Evolutionary conservation across 1,140 invertebrate genomes (phyloP).

Genomic region (Drosophila athabasca): DNA sequence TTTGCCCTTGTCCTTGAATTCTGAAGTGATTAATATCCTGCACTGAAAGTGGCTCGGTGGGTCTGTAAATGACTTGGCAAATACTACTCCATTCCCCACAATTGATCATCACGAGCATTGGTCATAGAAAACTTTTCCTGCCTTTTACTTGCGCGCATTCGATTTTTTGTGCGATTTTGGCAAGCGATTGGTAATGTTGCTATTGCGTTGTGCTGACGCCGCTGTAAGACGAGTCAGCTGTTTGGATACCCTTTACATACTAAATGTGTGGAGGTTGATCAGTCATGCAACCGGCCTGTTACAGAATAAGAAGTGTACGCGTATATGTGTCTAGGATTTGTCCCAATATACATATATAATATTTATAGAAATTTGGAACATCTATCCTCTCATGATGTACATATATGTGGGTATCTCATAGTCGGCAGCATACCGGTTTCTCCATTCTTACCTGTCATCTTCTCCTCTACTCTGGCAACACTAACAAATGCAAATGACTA

Average conservation of each 20-base stretch:
- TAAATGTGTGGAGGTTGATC: neutral
- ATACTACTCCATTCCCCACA: constrained; percentile 4
- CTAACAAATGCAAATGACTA: constrained; percentile 37
- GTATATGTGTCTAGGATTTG: too few species aligned
- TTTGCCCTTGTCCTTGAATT: constrained; percentile 56
- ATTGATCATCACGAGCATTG: constrained; percentile 41
- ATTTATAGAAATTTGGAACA: too few species aligned
- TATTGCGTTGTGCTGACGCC: constrained; percentile 44
- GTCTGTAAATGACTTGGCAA: constrained; percentile 14
- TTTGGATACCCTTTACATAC: constrained; percentile 28
- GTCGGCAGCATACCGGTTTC: neutral
- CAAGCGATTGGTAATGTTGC: constrained; percentile 37
- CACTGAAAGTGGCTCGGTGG: constrained; percentile 1
- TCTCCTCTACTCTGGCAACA: constrained; percentile 16
- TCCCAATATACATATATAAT: too few species aligned
- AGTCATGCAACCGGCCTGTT: neutral
- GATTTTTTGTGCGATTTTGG: constrained; percentile 34
- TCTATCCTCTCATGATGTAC: too few species aligned
- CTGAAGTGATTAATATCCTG: constrained; percentile 40
- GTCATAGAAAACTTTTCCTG: constrained; percentile 16
- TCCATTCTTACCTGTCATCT: constrained; percentile 25
- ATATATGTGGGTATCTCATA: neutral
- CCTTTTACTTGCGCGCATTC: constrained; percentile 9
- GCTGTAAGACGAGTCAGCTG: constrained; percentile 44
- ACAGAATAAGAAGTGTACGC: too few species aligned